These are phyloP conservation scores for Lipotes vexillifer DNA, from an alignment of 2,113 vertebrate species.

Conservation along the genomic window DNA sequence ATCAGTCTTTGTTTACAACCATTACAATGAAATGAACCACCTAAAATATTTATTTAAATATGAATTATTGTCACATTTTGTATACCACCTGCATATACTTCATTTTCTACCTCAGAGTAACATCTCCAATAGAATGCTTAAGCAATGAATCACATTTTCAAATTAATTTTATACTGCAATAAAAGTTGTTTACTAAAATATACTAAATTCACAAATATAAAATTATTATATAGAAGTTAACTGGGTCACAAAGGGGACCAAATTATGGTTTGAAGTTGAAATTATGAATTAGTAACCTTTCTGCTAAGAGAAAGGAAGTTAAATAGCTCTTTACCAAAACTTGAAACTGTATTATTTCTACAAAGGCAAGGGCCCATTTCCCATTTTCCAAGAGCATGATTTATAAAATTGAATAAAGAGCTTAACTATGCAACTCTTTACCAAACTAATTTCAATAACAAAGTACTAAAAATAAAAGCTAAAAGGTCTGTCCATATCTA, in stretches of 20 bases:
- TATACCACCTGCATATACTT: background rate
- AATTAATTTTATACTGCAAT: constrained; percentile 24
- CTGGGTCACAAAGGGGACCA: background rate
- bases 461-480: constrained; percentile 42
- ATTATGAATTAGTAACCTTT: constrained; percentile 20
- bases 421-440: constrained; percentile 12
- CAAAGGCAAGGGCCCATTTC: constrained; percentile 32
- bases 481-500: background rate
- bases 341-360: constrained; percentile 39
- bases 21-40: constrained; percentile 41
- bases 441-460: constrained; percentile 30
- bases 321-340: constrained; percentile 42
- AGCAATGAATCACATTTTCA: constrained; percentile 6
- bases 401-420: constrained; percentile 15
- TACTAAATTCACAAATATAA: background rate
- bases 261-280: constrained; percentile 22
- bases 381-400: background rate
- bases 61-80: constrained; percentile 30
- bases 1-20: constrained; percentile 11
- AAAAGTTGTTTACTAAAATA: constrained; percentile 44
- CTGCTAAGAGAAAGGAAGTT: background rate
- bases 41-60: constrained; percentile 45
- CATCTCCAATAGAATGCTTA: constrained; percentile 14
- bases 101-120: constrained; percentile 15
- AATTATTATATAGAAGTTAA: background rate